Percentiles rank a stretch among this genome's conserved stretches.
phyloP scores from a whole-genome alignment of 2,888 invertebrate species.

The Chalcosyrphus nemorum region DNA sequence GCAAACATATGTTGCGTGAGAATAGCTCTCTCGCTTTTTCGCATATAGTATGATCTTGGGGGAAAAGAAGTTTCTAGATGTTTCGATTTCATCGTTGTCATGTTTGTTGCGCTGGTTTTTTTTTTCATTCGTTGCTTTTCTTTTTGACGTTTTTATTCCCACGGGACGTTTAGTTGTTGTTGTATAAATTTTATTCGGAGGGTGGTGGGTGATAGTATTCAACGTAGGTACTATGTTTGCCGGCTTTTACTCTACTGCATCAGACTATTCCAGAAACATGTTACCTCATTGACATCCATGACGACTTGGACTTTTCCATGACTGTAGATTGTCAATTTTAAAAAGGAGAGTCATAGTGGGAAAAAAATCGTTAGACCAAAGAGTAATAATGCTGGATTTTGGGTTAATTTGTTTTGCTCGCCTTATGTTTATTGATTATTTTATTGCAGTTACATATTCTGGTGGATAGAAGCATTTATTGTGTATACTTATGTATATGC shows the following conservation, averaged over 20 bases:
- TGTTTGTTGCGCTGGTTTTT: constrained; percentile 56
- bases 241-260: neutral
- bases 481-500: too few relatives aligned
- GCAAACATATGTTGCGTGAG: constrained; percentile 48
- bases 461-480: too few relatives aligned
- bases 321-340: neutral
- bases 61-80: constrained; percentile 65
- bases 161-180: neutral
- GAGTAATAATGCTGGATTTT: too few relatives aligned
- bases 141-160: neutral
- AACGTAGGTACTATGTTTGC: constrained; percentile 8
- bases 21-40: constrained; percentile 41
- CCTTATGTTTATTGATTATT: too few relatives aligned
- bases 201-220: neutral
- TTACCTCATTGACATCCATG: neutral
- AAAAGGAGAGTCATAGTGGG: neutral
- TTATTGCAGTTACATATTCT: too few relatives aligned
- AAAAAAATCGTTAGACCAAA: neutral
- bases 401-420: too few relatives aligned
- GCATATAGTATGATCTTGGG: neutral
- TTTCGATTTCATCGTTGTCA: constrained; percentile 62
- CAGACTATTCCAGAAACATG: constrained; percentile 5
- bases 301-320: neutral
- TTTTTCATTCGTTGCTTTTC: constrained; percentile 8
- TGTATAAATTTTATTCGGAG: neutral